Evolutionary conservation across 2,888 invertebrate species (phyloP), one percentile per base, ranked within the genome.

Genomic region (Dione vanillae): DNA sequence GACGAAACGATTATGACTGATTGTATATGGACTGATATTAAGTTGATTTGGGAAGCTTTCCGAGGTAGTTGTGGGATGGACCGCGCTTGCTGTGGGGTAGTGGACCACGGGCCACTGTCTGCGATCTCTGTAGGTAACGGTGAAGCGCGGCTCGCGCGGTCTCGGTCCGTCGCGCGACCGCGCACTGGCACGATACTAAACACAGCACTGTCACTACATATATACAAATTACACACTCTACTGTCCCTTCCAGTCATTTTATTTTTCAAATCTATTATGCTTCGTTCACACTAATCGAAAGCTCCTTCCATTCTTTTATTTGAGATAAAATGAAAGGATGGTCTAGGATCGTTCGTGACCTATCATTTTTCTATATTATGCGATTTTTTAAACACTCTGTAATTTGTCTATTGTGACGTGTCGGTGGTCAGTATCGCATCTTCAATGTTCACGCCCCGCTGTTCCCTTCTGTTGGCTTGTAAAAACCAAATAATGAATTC

Each of bases 61-160:
- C 20, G 35, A 47, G 45, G 43, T 64, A 64, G 45, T 19, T 45
- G 74, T 67, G 86, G 82, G 75, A 81, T 77, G 80, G 83, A 82
- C 83, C 84, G 82, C 82, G 82, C 78, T 79, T 78, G 83, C 85
- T 84, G 88, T 84, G 88, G 89, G 86, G 84, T 82, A 76, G 88
- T 89, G 90, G 88, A 83, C 85, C 68, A 67, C 61, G 71, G 84
- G 85, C 89, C 91, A 87, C 89, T 80, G 87, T 86, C 85, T 85
- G 90, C 92, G 92, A 92, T 92, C 92, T 92, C 92, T 90, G 83
- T 89, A 91, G 89, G 87, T 88, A 87, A 83, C 84, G 85, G 87
- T 82, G 83, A 79, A 83, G 78, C 74, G 73, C 74, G 73, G 74
- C 73, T 73, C 83, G 82, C 79, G 77, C 80, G 79, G 81, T 77